These are phyloP conservation scores for Lathamus discolor DNA, from an alignment of 2,113 vertebrate species.

Conservation along the genomic window DNA sequence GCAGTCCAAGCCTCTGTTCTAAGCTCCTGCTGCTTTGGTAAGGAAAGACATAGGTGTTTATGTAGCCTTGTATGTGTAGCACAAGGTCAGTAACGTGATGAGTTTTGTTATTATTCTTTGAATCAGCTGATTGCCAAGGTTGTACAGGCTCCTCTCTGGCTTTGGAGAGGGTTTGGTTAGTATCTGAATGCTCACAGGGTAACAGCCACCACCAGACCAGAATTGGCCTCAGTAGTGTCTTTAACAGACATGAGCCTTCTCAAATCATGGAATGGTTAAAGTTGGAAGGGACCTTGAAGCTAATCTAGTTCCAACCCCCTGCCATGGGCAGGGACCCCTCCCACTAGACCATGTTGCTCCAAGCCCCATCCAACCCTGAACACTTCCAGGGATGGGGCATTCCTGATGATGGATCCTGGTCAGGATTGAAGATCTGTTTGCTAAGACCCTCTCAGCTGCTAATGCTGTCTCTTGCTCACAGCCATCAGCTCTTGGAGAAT, in stretches of 20 bases:
- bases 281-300: neutral
- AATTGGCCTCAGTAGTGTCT: rapidly evolving
- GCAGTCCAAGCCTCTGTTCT: neutral
- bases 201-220: neutral
- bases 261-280: neutral
- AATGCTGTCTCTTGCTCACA: neutral
- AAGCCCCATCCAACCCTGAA: neutral
- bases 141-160: neutral
- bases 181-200: neutral
- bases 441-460: neutral
- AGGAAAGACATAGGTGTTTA: rapidly evolving
- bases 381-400: neutral
- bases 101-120: neutral
- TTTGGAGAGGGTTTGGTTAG: neutral
- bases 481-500: neutral
- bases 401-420: neutral
- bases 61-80: rapidly evolving
- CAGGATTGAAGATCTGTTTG: neutral
- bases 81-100: neutral
- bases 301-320: neutral
- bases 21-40: neutral
- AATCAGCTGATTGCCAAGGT: neutral
- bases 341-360: neutral
- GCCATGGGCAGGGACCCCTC: neutral
- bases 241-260: neutral